phyloP scores from a whole-genome alignment of 2,888 invertebrate genomes.

The Nymphalis polychloros region DNA sequence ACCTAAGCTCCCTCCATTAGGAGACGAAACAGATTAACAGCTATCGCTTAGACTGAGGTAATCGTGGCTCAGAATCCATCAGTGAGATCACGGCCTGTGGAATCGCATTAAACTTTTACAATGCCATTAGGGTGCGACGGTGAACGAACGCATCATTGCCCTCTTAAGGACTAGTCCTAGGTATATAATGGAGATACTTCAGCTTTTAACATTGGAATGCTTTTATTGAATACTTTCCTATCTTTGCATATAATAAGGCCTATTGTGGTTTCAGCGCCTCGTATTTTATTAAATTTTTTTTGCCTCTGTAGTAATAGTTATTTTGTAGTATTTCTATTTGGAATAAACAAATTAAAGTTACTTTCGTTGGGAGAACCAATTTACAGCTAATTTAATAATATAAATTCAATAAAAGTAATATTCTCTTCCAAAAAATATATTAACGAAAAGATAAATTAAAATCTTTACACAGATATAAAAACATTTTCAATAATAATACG shows the following conservation, averaged over 20 bases:
- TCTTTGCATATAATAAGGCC: constrained; percentile 5
- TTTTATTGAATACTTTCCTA: constrained; percentile 35
- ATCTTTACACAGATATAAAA: too few relatives aligned
- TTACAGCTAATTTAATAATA: too few relatives aligned
- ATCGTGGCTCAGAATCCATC: constrained; percentile 32
- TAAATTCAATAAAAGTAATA: too few relatives aligned
- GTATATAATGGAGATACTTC: constrained; percentile 34
- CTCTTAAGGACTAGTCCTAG: constrained; percentile 42
- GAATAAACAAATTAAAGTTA: too few relatives aligned
- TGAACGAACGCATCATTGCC: constrained; percentile 53
- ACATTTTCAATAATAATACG: too few relatives aligned
- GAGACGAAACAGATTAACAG: constrained; percentile 28
- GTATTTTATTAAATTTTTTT: background rate
- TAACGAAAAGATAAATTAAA: too few relatives aligned
- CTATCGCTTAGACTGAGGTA: constrained; percentile 21
- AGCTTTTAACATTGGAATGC: constrained; percentile 33
- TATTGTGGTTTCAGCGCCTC: background rate
- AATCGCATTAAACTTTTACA: constrained; percentile 59
- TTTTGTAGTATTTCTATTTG: too few relatives aligned
- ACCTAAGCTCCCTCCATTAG: constrained; percentile 23
- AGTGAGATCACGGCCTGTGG: constrained; percentile 27
- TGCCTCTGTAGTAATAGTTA: too few relatives aligned
- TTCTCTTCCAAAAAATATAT: too few relatives aligned
- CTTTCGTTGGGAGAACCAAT: too few relatives aligned
- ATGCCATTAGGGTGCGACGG: constrained; percentile 56